Evolutionary conservation across 2,113 vertebrate genomes (phyloP).

Genomic region (Arizona elegans): DNA sequence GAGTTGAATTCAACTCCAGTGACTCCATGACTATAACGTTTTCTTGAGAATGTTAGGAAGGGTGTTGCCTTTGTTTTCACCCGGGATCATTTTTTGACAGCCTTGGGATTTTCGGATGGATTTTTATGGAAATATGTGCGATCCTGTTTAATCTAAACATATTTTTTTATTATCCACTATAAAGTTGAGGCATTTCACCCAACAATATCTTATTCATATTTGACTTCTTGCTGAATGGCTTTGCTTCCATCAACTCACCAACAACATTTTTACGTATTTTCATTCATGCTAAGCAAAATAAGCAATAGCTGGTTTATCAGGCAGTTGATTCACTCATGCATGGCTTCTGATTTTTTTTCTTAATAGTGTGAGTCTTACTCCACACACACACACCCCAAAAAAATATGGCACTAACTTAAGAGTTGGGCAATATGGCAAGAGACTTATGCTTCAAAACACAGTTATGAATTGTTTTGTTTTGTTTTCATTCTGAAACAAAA

Average conservation of each 20-base stretch:
- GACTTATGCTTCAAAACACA: neutral
- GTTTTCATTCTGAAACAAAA: neutral
- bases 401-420: neutral
- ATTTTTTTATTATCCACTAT: no score
- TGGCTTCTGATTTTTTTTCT: neutral
- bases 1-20: neutral
- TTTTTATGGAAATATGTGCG: no score
- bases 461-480: neutral
- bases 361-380: no score
- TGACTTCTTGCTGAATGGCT: no score
- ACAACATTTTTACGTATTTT: conserved; percentile 29
- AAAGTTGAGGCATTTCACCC: neutral
- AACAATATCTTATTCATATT: conserved; percentile 10
- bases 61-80: no score
- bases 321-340: neutral
- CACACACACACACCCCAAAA: no score
- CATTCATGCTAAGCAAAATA: neutral
- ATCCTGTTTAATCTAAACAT: no score
- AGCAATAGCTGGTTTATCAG: neutral
- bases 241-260: conserved; percentile 44
- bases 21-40: neutral
- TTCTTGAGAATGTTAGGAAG: no score
- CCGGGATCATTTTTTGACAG: no score
- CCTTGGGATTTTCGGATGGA: no score
- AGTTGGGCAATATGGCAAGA: neutral